Conservation (phyloP, 2,113 vertebrate genomes). For the Elachura formosa region DNA sequence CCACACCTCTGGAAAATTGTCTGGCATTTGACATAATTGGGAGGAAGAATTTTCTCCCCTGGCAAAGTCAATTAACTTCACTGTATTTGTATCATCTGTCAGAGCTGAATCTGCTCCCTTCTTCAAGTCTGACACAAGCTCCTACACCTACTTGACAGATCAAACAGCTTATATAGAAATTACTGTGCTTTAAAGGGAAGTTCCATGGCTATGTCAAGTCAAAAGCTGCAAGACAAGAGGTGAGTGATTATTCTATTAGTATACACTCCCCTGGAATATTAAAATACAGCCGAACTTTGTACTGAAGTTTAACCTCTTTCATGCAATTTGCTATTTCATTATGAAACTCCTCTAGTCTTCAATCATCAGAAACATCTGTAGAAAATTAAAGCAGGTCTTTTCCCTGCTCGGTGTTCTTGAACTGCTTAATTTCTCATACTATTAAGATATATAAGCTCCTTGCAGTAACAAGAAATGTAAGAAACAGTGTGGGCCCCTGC, state of each 20-base stretch:
- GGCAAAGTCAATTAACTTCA: constrained; percentile 18
- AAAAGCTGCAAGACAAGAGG: constrained; percentile 2
- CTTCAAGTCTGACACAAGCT: neutral
- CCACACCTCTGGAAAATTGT: neutral
- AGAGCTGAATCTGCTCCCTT: neutral
- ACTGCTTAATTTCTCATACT: neutral
- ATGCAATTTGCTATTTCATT: neutral
- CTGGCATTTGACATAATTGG: neutral
- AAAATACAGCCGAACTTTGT: neutral
- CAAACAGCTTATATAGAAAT: neutral
- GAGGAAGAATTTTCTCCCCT: constrained; percentile 48
- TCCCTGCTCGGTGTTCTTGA: neutral
- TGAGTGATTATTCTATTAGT: neutral
- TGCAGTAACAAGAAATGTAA: neutral
- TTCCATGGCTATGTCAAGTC: neutral
- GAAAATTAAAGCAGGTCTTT: neutral
- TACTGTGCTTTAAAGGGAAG: constrained; percentile 7
- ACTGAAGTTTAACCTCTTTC: neutral
- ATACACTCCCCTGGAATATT: neutral
- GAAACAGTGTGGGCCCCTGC: neutral
- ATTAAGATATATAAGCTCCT: neutral
- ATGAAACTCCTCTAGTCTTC: neutral
- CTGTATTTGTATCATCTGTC: neutral
- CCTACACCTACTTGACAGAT: constrained; percentile 25
- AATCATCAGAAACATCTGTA: neutral